Conservation (phyloP, 2,888 invertebrate genomes). For the Sinhomidia bicolor region DNA sequence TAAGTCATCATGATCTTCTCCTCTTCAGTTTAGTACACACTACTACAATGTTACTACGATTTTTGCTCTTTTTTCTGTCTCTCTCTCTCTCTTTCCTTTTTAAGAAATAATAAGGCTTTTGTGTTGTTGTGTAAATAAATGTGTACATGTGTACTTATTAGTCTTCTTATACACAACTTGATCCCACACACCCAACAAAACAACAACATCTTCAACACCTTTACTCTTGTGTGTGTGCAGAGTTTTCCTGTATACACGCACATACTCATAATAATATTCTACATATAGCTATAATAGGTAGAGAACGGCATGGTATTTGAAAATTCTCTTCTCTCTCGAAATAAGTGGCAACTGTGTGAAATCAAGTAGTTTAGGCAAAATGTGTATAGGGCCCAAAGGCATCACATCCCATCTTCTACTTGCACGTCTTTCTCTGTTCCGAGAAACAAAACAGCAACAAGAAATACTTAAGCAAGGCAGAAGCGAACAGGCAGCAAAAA, state of each 20-base stretch:
- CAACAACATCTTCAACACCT: conserved; percentile 24
- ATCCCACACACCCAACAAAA: conserved; percentile 27
- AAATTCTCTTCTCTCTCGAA: background rate
- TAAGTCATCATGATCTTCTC: conserved; percentile 70
- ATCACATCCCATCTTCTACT: conserved; percentile 51
- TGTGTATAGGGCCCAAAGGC: conserved; percentile 72
- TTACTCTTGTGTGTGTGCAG: background rate
- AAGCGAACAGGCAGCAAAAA: conserved; percentile 10
- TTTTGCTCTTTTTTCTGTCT: conserved; percentile 17
- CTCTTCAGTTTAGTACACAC: background rate
- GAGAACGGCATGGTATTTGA: background rate
- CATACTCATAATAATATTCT: too few species aligned
- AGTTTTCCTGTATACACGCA: background rate
- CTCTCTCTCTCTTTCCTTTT: background rate
- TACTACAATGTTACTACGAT: background rate
- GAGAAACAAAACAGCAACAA: conserved; percentile 30
- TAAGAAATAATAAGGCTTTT: conserved; percentile 54
- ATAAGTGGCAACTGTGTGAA: conserved; percentile 64
- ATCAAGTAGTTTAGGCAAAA: conserved; percentile 59
- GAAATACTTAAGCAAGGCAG: background rate
- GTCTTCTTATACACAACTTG: conserved; percentile 14
- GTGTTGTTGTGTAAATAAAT: conserved; percentile 54
- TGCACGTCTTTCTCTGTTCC: background rate
- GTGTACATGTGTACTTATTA: conserved; percentile 13
- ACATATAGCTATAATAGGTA: background rate